These are phyloP conservation scores for Sarcophaga subvicina DNA, from an alignment of 2,888 invertebrate genomes.

Conservation along the genomic window DNA sequence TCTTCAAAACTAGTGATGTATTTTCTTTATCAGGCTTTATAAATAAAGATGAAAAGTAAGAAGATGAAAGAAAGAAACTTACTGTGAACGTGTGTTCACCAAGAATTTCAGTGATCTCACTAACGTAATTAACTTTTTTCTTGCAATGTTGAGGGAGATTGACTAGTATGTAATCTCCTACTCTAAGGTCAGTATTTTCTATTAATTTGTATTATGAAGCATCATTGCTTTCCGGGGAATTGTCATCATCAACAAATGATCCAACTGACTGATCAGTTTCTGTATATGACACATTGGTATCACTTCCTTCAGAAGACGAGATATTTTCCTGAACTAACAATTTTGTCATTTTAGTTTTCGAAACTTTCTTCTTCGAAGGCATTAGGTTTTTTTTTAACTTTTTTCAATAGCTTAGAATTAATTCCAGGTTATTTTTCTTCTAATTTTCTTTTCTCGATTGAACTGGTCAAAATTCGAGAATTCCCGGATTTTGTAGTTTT, in stretches of 20 bases:
- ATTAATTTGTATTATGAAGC: conserved; percentile 39
- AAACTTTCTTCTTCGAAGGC: conserved; percentile 4
- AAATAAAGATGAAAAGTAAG: conserved; percentile 3
- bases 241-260: conserved; percentile 40
- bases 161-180: conserved; percentile 38
- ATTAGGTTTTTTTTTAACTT: conserved; percentile 7
- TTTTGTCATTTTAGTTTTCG: conserved; percentile 19
- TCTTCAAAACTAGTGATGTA: conserved; percentile 19
- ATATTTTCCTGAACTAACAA: conserved; percentile 16
- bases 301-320: conserved; percentile 46
- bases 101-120: conserved; percentile 24
- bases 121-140: conserved; percentile 32
- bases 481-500: conserved; percentile 33
- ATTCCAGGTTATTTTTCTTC: conserved; percentile 4
- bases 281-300: conserved; percentile 41
- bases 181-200: conserved; percentile 33
- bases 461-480: conserved; percentile 51
- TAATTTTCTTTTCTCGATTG: conserved; percentile 36
- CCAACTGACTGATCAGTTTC: conserved; percentile 50
- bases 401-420: conserved; percentile 8
- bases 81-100: conserved; percentile 23
- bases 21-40: conserved; percentile 5
- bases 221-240: conserved; percentile 21
- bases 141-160: conserved; percentile 18
- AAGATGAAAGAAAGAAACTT: background rate